These are phyloP conservation scores for Epizoanthus illoricatus DNA, from an alignment of 92 coral and sea anemone species.

Conservation along the genomic window DNA sequence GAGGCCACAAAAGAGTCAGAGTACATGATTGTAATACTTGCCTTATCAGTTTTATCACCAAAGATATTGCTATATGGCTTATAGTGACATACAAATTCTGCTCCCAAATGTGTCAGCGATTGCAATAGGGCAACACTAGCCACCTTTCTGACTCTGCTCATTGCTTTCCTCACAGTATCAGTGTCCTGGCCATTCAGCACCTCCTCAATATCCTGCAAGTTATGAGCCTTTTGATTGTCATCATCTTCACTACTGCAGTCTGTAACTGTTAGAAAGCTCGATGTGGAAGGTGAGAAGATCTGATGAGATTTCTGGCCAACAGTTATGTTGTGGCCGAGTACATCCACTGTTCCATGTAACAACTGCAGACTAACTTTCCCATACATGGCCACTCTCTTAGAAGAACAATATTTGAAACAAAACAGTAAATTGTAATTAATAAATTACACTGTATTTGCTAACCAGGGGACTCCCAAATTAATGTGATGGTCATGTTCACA, in stretches of 20 bases:
- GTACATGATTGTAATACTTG: background rate
- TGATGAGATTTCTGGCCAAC: constrained; percentile 5
- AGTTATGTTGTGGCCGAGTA: constrained; percentile 14
- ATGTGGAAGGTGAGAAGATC: constrained; percentile 27
- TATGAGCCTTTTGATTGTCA: background rate
- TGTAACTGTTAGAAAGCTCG: constrained; percentile 30
- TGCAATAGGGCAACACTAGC: constrained; percentile 21
- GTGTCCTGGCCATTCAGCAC: background rate
- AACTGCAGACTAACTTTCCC: constrained; percentile 12
- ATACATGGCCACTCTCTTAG: constrained; percentile 17
- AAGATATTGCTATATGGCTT: constrained; percentile 26
- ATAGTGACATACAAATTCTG: constrained; percentile 23
- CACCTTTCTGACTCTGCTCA: constrained; percentile 12
- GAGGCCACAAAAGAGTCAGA: too few species aligned
- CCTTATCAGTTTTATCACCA: constrained; percentile 2
- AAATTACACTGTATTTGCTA: too few species aligned
- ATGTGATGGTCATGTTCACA: too few species aligned
- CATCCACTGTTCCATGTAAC: constrained; percentile 28
- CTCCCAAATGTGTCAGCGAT: background rate
- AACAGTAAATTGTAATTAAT: too few species aligned
- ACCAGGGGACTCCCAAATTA: too few species aligned
- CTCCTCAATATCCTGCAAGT: background rate
- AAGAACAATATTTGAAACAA: background rate
- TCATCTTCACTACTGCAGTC: constrained; percentile 11
- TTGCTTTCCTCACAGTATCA: constrained; percentile 6